Evolutionary conservation across 2,888 invertebrate genomes (phyloP).

Genomic region (Clusia tigrina): DNA sequence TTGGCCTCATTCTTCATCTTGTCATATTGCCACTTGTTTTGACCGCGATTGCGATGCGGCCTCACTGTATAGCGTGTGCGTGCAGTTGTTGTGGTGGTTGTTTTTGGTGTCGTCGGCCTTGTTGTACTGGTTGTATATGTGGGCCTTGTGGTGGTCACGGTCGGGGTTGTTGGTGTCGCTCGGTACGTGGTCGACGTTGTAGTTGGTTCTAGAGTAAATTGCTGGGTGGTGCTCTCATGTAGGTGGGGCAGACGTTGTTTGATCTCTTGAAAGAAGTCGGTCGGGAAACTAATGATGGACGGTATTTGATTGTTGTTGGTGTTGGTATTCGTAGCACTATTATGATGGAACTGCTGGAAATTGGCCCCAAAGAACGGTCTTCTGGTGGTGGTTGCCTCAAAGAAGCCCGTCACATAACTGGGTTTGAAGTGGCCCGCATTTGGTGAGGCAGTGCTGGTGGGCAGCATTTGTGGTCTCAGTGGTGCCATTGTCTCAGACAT

Average conservation of each 20-base stretch:
- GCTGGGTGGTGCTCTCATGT: constrained; percentile 19
- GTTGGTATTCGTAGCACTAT: constrained; percentile 11
- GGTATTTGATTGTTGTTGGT: constrained; percentile 51
- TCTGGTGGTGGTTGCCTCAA: constrained; percentile 55
- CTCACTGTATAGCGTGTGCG: constrained; percentile 64
- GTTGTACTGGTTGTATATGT: constrained; percentile 25
- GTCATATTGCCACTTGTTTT: constrained; percentile 64
- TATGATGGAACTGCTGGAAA: constrained; percentile 45
- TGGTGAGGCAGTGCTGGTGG: constrained; percentile 32
- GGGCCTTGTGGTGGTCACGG: constrained; percentile 27
- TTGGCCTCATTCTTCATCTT: constrained; percentile 58
- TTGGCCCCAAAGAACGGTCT: constrained; percentile 48
- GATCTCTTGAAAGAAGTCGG: constrained; percentile 62
- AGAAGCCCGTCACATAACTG: constrained; percentile 51
- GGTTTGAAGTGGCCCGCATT: constrained; percentile 29
- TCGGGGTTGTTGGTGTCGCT: constrained; percentile 17
- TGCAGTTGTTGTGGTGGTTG: constrained; percentile 49
- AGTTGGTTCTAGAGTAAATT: constrained; percentile 14
- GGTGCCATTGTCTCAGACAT: constrained; percentile 68
- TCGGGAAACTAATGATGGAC: constrained; percentile 62
- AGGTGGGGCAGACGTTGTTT: constrained; percentile 50
- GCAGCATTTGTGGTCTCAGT: constrained; percentile 47
- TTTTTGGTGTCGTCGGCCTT: constrained; percentile 49
- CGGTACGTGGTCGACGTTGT: constrained; percentile 15
- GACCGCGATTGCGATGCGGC: constrained; percentile 65